These are phyloP conservation scores for Eristalinus sepulchralis DNA, from an alignment of 2,888 invertebrate genomes.

Conservation along the genomic window DNA sequence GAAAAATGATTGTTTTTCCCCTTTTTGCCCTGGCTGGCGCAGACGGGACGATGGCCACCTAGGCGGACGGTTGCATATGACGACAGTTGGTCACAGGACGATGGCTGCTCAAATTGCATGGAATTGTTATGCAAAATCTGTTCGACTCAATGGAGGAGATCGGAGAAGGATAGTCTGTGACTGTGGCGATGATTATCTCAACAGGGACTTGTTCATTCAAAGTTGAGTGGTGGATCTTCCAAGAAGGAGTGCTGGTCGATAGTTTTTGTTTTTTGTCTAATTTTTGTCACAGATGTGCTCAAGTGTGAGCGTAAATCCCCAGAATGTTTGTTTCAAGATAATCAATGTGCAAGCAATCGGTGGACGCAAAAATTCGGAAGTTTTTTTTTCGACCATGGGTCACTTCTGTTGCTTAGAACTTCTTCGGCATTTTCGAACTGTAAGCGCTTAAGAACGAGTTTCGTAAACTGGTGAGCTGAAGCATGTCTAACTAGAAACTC, in stretches of 20 bases:
- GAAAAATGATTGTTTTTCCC: slow-evolving; percentile 39
- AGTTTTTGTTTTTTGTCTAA: background rate
- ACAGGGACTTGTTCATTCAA: slow-evolving; percentile 7
- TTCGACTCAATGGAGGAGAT: background rate
- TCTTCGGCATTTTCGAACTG: too few species aligned
- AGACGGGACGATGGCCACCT: slow-evolving; percentile 8
- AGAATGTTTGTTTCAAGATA: background rate
- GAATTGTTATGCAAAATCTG: slow-evolving; percentile 37
- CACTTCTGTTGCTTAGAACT: too few species aligned
- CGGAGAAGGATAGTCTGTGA: background rate
- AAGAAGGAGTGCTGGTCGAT: background rate
- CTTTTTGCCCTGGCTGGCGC: background rate
- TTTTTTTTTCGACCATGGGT: too few species aligned
- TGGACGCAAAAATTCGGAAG: too few species aligned
- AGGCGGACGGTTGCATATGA: slow-evolving; percentile 3
- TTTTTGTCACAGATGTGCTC: slow-evolving; percentile 18
- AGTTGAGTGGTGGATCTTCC: slow-evolving; percentile 2
- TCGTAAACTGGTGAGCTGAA: too few species aligned
- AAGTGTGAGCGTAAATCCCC: slow-evolving; percentile 12
- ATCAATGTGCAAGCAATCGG: slow-evolving; percentile 4
- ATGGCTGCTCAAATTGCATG: slow-evolving; percentile 29
- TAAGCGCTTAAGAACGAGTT: too few species aligned
- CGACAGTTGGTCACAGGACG: slow-evolving; percentile 29
- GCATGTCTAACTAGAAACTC: too few species aligned
- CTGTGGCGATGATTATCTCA: slow-evolving; percentile 18